Evolutionary conservation across 2,797 vertebrate species (phyloP).

Genomic region (Leptatherina wallacei): DNA sequence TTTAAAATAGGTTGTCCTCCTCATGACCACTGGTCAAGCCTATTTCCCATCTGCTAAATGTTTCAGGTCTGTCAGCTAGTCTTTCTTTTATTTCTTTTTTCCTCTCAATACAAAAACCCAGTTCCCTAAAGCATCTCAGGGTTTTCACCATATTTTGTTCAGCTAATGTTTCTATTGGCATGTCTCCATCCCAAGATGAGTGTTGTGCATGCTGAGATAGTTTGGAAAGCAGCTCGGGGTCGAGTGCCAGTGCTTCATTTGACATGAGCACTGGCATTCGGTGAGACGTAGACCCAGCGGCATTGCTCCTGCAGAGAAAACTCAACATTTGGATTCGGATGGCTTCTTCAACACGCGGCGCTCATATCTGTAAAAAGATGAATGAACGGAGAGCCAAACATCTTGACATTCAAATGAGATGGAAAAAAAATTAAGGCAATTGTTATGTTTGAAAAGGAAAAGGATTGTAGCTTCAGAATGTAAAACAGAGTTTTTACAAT

Average conservation of each 20-base stretch:
- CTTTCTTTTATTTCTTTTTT: constrained; percentile 14
- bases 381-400: constrained; percentile 39
- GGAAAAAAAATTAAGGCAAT: constrained; percentile 34
- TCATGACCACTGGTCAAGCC: constrained; percentile 40
- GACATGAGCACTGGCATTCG: constrained; percentile 54
- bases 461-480: constrained; percentile 58
- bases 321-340: constrained; percentile 34
- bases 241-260: constrained; percentile 60
- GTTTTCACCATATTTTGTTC: constrained; percentile 67
- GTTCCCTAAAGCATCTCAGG: constrained; percentile 58
- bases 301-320: constrained; percentile 34
- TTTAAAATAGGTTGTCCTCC: constrained; percentile 51
- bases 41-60: constrained; percentile 43
- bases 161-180: constrained; percentile 72
- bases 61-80: constrained; percentile 40
- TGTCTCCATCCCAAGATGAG: constrained; percentile 67
- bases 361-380: constrained; percentile 26
- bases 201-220: constrained; percentile 63
- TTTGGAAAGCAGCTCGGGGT: constrained; percentile 63
- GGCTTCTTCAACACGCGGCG: constrained; percentile 8
- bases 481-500: constrained; percentile 75
- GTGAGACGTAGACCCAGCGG: constrained; percentile 44
- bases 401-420: constrained; percentile 42
- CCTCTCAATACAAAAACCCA: constrained; percentile 2
- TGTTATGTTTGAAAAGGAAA: constrained; percentile 28